A percentile compares a stretch with the other conserved stretches of the same genome.
Conservation (phyloP, 2,113 vertebrate species). For the Sylvia atricapilla region DNA sequence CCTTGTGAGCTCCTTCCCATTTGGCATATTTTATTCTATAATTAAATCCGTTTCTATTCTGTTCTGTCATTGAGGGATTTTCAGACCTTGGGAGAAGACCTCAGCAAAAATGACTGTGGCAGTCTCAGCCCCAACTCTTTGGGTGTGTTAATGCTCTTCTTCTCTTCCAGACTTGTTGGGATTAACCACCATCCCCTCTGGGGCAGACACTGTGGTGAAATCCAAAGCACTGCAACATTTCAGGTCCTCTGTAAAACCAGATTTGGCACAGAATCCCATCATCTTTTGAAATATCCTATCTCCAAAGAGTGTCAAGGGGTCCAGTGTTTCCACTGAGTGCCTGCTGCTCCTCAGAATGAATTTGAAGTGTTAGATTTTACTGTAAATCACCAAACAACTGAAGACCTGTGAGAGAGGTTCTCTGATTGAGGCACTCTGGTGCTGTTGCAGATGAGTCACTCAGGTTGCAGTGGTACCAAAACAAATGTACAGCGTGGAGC, state of each 20-base stretch:
- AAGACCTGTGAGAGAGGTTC: background rate
- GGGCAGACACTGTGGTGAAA: background rate
- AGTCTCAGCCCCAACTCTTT: background rate
- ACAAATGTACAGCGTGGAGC: fast-evolving
- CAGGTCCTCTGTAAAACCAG: background rate
- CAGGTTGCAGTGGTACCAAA: background rate
- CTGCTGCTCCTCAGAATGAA: background rate
- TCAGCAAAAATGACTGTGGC: background rate
- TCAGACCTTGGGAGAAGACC: background rate
- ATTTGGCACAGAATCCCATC: background rate
- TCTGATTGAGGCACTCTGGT: background rate
- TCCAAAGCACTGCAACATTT: background rate
- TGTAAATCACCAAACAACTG: background rate
- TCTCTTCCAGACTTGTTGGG: background rate
- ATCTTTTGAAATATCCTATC: background rate
- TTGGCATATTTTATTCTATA: background rate
- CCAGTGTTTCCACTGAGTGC: background rate
- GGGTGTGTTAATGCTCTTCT: background rate
- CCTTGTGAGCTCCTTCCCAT: background rate
- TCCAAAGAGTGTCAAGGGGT: background rate
- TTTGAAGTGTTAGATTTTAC: background rate
- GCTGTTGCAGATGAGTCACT: background rate
- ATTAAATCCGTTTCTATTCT: background rate
- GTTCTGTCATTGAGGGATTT: background rate
- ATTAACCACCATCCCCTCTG: background rate